Evolutionary conservation across 2,888 invertebrate species (phyloP).

Genomic region (Drosophila prostipennis): DNA sequence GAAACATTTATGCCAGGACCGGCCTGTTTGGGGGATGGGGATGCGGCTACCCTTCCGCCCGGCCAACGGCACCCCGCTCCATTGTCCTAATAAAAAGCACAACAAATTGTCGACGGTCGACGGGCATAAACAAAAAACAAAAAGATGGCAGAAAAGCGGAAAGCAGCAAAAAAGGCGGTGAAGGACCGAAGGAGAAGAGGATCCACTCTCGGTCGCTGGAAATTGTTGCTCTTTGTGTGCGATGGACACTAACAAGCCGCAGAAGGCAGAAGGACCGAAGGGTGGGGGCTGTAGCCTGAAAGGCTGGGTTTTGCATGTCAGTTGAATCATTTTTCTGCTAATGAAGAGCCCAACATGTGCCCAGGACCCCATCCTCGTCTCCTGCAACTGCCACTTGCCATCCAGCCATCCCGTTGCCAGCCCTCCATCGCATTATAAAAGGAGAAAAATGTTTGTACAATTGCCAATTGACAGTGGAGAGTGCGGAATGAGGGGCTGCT

Average conservation of each 20-base stretch:
- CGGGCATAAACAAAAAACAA: slow-evolving; percentile 40
- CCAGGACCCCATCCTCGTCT: background rate
- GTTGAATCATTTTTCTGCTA: slow-evolving; percentile 51
- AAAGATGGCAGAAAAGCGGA: background rate
- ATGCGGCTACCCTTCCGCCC: too few species aligned
- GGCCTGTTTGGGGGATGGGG: too few species aligned
- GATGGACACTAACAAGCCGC: slow-evolving; percentile 56
- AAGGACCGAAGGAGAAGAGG: slow-evolving; percentile 20
- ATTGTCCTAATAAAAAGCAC: slow-evolving; percentile 73
- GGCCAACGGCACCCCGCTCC: slow-evolving; percentile 7
- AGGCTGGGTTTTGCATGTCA: slow-evolving; percentile 19
- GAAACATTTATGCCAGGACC: slow-evolving; percentile 70
- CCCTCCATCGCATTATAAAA: slow-evolving; percentile 26
- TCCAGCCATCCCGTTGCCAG: background rate
- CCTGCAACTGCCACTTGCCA: background rate
- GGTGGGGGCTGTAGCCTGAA: background rate
- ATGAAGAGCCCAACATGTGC: slow-evolving; percentile 63
- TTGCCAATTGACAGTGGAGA: slow-evolving; percentile 50
- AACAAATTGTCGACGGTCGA: slow-evolving; percentile 72
- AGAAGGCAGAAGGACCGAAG: background rate
- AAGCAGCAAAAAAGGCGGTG: slow-evolving; percentile 1
- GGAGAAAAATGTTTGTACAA: slow-evolving; percentile 49
- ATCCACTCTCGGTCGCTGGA: slow-evolving; percentile 25
- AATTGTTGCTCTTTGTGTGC: slow-evolving; percentile 44
- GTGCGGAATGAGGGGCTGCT: background rate